Evolutionary conservation across 2,888 invertebrate species (phyloP).

Genomic region (Magallana nippona): DNA sequence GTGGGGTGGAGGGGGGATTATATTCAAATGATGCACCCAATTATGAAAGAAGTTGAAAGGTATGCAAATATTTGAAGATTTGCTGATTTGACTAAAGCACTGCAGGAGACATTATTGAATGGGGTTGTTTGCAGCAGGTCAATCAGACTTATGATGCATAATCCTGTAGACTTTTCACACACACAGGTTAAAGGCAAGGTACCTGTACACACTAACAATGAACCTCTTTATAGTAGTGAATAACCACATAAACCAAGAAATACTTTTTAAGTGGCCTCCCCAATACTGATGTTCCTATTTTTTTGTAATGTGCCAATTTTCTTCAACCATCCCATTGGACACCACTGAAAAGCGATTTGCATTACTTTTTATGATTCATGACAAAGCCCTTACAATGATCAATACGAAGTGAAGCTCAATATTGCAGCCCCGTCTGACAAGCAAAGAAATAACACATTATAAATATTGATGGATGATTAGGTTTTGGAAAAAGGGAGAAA

Average conservation of each 20-base stretch:
- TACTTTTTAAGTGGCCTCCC: not conserved
- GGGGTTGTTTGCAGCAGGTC: not conserved
- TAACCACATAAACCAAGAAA: not conserved
- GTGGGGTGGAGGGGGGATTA: no score
- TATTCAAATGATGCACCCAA: no score
- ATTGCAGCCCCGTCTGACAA: constrained; percentile 11
- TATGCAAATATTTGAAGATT: not conserved
- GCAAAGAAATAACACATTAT: constrained; percentile 24
- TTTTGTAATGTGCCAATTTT: constrained; percentile 20
- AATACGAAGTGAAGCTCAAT: not conserved
- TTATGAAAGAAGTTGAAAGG: not conserved
- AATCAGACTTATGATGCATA: no score
- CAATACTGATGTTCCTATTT: not conserved
- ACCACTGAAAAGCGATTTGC: not conserved
- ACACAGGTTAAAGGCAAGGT: no score
- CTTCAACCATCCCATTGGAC: constrained; percentile 11
- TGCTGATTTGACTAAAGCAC: not conserved
- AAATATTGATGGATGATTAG: constrained; percentile 29
- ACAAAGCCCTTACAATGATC: constrained; percentile 25
- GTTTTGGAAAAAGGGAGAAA: not conserved
- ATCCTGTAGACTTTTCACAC: no score
- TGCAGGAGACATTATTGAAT: not conserved
- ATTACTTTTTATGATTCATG: constrained; percentile 27
- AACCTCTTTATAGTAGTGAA: not conserved
- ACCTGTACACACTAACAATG: not conserved